Conservation (phyloP, 2,888 invertebrate species). For the Mesorhabditis sp. region DNA sequence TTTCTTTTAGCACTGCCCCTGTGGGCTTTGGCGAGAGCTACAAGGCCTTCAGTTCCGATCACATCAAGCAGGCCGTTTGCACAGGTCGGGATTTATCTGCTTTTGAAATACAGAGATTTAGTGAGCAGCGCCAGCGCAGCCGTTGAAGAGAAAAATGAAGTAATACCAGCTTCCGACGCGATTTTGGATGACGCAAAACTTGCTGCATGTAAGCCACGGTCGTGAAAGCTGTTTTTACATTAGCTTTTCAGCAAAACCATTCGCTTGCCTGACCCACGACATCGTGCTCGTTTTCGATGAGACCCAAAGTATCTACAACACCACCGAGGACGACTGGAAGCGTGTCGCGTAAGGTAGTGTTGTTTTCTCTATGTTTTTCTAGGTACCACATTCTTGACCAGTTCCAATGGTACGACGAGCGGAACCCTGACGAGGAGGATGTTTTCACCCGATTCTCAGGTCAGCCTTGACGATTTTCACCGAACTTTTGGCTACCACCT, state of each 20-base stretch:
- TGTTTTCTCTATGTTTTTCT: not conserved
- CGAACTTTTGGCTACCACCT: too few species aligned
- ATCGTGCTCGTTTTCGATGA: not conserved
- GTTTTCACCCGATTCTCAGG: not conserved
- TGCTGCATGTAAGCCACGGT: too few species aligned
- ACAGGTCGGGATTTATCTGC: too few species aligned
- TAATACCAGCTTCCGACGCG: too few species aligned
- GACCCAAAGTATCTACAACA: constrained; percentile 4
- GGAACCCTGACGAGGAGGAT: not conserved
- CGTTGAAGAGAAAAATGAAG: too few species aligned
- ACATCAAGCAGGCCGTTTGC: too few species aligned
- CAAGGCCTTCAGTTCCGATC: too few species aligned
- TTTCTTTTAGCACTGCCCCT: too few species aligned
- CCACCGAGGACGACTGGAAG: not conserved
- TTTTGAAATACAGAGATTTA: too few species aligned
- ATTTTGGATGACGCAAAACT: too few species aligned
- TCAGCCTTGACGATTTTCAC: not conserved
- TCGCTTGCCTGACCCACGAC: not conserved
- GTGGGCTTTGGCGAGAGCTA: too few species aligned
- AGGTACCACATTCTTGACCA: not conserved
- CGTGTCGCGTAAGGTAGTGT: not conserved
- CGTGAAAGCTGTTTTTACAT: not conserved
- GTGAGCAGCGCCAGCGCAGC: too few species aligned
- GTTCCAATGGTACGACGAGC: not conserved
- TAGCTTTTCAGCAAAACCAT: not conserved